phyloP scores from a whole-genome alignment of 2,113 vertebrate species.

The Ptyas mucosa region DNA sequence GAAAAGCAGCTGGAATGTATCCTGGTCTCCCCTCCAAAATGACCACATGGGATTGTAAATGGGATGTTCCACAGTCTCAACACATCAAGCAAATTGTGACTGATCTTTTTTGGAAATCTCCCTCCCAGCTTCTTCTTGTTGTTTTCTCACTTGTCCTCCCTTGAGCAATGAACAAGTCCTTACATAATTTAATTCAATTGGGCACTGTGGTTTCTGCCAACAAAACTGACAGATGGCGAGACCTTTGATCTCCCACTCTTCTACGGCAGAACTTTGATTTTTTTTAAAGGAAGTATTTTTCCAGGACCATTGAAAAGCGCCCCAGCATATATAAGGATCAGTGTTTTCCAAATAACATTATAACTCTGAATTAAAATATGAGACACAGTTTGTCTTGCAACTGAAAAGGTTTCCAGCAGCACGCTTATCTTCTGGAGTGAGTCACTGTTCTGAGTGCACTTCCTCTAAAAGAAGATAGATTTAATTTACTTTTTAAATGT shows the following conservation, averaged over 20 bases:
- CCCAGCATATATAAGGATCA: neutral
- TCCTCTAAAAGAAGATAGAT: neutral
- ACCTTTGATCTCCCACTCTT: slow-evolving; percentile 30
- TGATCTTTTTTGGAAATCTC: neutral
- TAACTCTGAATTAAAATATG: neutral
- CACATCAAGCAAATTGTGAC: slow-evolving; percentile 20
- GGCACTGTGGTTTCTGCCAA: slow-evolving; percentile 24
- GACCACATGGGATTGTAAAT: slow-evolving; percentile 12
- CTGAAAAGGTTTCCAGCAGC: neutral
- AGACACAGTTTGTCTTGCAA: neutral
- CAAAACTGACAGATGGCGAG: neutral
- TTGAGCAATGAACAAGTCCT: slow-evolving; percentile 29
- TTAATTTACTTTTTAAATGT: neutral
- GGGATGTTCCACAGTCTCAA: slow-evolving; percentile 16
- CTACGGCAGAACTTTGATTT: neutral
- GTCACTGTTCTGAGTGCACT: neutral
- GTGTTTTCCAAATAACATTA: neutral
- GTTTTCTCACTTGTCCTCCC: slow-evolving; percentile 12
- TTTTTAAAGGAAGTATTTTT: neutral
- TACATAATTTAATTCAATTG: slow-evolving; percentile 49
- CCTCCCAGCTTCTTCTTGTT: neutral
- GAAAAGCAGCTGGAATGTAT: slow-evolving; percentile 14
- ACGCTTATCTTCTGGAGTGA: neutral
- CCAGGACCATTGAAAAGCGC: neutral
- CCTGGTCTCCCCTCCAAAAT: neutral